Base-by-base conservation (phyloP, 2,888 invertebrate species). In the Patella caerulea region DNA sequence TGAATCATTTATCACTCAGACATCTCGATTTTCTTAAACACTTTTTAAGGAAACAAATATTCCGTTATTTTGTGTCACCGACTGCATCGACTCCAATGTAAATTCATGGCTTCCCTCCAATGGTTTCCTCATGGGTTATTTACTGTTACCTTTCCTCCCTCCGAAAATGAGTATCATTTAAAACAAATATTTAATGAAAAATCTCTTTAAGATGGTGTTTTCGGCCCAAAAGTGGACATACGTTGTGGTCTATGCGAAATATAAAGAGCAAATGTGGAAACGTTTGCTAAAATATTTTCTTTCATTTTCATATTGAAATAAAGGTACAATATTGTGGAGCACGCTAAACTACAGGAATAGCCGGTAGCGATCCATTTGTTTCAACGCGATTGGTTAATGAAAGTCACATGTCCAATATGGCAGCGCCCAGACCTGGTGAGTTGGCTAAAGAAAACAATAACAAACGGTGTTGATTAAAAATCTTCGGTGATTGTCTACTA, bases 381-480 rank as follows among this genome's bases (percentile, higher is more conserved):
- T 72, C 79, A 78, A 73, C 73, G 72, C 77, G 73, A 78, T 78
- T 12, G 78, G 81, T 24, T 80, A 52, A 19, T 79, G 78, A 73
- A 59, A 79, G 79, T 85, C 86, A 86, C 85, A 82, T 85, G 83
- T 77, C 59, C 79, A 84, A 85, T 79, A 89, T 89, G 89, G 86
- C 89, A 80, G 86, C 87, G 76, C 84, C 88, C 81, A 85, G 85
- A 79, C 87, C 88, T 84, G 89, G 89, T 88, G 85, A 87, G 83
- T 78, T 83, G 83, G 83, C 83, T 78, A 76, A 29, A 17, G 54
- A 3, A 56, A 55, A 72, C 65, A 5, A 65, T 24, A 65, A 59
- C 56, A 71, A 59, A 77, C 34, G 69, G 19, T 45, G 45, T 45
- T 9, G 45, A 45, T 45, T 45, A 45, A 45, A 9, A 45, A 7